Evolutionary conservation across 1,140 invertebrate species (phyloP), one percentile per base, ranked within the genome.

Genomic region (Elymnias hypermnestra): DNA sequence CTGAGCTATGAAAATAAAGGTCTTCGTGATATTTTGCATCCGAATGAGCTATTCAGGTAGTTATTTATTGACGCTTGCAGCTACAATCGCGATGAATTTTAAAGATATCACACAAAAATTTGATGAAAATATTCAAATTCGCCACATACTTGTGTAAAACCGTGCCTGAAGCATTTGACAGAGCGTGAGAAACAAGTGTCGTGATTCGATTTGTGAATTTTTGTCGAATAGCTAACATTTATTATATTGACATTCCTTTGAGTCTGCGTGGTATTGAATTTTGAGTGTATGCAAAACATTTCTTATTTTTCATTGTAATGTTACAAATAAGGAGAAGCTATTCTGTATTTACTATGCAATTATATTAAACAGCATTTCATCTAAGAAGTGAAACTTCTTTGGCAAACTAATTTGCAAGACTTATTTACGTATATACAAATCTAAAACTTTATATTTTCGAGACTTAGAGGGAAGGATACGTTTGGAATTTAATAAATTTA

Each of bases 161-260:
- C 35, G 18, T 40, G 40, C 33, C 41, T 33, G 29, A 23, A 31
- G 45, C 14, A 15, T 33, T 33, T 33, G 53, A 56, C 53, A 49
- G 48, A 41, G 8, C 53, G 57, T 60, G 57, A 49, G 57, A 60
- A 56, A 38, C 18, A 42, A 25, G n/a, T 60, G 26, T 42, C 48
- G 60, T 63, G 46, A 37, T 49, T 38, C 45, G 38, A 44, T 53
- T 52, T 57, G 54, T 46, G 52, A 59, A 63, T 44, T 48, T 12
- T 33, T 15, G 13, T 15, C 29, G 13, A 33, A 33, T 33, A 33
- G 13, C 26, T 29, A 2, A 29, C 10, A 29, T 29, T 12, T 29
- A 6, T 25, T n/a, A n/a, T n/a, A n/a, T 25, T 12, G 26, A 29
- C 9, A 29, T 29, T 29, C 26, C 13, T 29, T 29, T 29, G 26